phyloP scores from a whole-genome alignment of 2,113 vertebrate genomes.

The Pangasianodon hypophthalmus region DNA sequence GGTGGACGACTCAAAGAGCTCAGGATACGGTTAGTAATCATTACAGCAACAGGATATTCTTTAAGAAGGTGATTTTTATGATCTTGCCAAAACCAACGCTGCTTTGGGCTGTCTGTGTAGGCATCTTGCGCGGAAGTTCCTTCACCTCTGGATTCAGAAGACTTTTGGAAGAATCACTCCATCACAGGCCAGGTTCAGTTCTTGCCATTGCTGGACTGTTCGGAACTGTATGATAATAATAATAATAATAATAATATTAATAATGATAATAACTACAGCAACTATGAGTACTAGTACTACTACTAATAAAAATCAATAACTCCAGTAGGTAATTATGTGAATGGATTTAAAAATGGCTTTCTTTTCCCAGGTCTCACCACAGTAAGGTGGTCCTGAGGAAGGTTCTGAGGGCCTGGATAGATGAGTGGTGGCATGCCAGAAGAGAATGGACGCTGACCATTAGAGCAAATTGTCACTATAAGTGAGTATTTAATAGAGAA shows the following conservation, averaged over 20 bases:
- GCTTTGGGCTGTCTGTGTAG: constrained; percentile 67
- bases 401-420: constrained; percentile 79
- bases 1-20: constrained; percentile 78
- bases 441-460: constrained; percentile 80
- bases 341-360: neutral
- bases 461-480: constrained; percentile 83
- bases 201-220: neutral
- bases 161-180: constrained; percentile 85
- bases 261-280: neutral
- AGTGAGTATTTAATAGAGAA: constrained; percentile 66
- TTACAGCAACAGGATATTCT: neutral
- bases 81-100: neutral
- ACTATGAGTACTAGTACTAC: neutral
- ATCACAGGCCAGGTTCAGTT: constrained; percentile 81
- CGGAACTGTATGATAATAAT: neutral
- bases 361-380: constrained; percentile 72
- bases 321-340: neutral
- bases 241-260: neutral
- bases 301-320: neutral
- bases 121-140: constrained; percentile 84
- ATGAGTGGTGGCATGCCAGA: constrained; percentile 81
- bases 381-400: constrained; percentile 68
- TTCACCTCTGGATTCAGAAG: constrained; percentile 82
- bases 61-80: neutral
- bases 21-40: constrained; percentile 71